These are phyloP conservation scores for Ichneumoninae sp. DNA, from an alignment of 2,888 invertebrate genomes.

Conservation along the genomic window DNA sequence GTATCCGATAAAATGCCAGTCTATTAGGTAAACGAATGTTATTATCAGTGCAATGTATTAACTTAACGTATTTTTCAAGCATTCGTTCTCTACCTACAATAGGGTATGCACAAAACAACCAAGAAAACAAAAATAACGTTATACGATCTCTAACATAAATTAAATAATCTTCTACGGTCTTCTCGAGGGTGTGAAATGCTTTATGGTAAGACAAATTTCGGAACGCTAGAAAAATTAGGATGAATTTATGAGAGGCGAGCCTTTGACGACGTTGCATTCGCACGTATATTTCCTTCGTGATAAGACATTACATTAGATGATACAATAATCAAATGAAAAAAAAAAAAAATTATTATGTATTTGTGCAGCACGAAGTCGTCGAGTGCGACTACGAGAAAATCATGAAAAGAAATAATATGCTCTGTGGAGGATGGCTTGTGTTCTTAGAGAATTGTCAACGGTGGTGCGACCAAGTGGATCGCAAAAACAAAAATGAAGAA, in stretches of 20 bases:
- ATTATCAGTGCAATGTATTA: conserved; percentile 28
- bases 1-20: conserved; percentile 43
- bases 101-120: conserved; percentile 29
- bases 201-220: conserved; percentile 2
- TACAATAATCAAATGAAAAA: conserved; percentile 60
- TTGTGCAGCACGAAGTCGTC: conserved; percentile 72
- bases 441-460: conserved; percentile 45
- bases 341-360: conserved; percentile 68
- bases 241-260: conserved; percentile 50
- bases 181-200: conserved; percentile 24
- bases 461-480: conserved; percentile 11
- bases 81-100: conserved; percentile 40
- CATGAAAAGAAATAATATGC: conserved; percentile 61
- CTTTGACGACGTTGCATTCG: conserved; percentile 59
- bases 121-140: conserved; percentile 12
- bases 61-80: conserved; percentile 38
- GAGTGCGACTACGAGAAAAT: conserved; percentile 66
- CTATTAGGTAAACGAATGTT: conserved; percentile 36
- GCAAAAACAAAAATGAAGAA: conserved; percentile 42
- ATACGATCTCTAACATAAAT: conserved; percentile 31
- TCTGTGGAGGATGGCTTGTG: conserved; percentile 52
- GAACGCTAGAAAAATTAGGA: conserved; percentile 45
- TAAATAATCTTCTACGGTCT: conserved; percentile 12
- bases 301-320: conserved; percentile 49
- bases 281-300: conserved; percentile 64